Evolutionary conservation across 2,888 invertebrate species (phyloP), one percentile per base, ranked within the genome.

Genomic region (Brachyptera risi): DNA sequence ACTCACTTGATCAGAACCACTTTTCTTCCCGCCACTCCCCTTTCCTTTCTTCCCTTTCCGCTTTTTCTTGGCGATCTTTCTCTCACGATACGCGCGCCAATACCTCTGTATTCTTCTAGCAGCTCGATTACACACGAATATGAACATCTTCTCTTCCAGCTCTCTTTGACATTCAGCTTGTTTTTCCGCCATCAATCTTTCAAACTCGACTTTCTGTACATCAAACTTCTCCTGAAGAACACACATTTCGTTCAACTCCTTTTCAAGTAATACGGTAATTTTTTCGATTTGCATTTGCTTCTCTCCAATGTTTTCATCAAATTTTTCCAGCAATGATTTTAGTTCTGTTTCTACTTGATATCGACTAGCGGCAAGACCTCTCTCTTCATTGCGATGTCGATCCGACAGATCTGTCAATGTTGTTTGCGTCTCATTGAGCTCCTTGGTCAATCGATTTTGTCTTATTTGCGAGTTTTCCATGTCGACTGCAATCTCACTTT

Each of bases 61-160:
- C 13, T 37, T 54, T 37, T 54, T 54, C 23, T 35, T 54, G 21
- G 58, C 47, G 17, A 44, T 11, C 26, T 49, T 58, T 21, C 60
- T 23, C 9, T 23, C 44, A 2, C 31, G 37, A 37, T 42, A 56
- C n/a, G 24, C 60, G 2, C 60, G 26, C 56, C 56, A 60, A 21
- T 21, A 35, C 9, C 56, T n/a, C 35, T 60, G 60, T 31, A 60
- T 56, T 27, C 42, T 4, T n/a, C 26, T 27, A n/a, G 60, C 60
- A 5, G 60, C 60, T 13, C 60, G 5, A 44, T 60, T 60, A 19
- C 44, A 35, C 19, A 56, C 24, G 21, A 60, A 60, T 9, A n/a
- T n/a, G 13, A 13, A 44, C 54, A 60, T 17, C 31, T 42, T 26
- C 15, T 31, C 44, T 21, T 56, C 21, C 9, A 60, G 40, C 27